Evolutionary conservation across 2,888 invertebrate genomes (phyloP).

Genomic region (Caenorhabditis sp.): DNA sequence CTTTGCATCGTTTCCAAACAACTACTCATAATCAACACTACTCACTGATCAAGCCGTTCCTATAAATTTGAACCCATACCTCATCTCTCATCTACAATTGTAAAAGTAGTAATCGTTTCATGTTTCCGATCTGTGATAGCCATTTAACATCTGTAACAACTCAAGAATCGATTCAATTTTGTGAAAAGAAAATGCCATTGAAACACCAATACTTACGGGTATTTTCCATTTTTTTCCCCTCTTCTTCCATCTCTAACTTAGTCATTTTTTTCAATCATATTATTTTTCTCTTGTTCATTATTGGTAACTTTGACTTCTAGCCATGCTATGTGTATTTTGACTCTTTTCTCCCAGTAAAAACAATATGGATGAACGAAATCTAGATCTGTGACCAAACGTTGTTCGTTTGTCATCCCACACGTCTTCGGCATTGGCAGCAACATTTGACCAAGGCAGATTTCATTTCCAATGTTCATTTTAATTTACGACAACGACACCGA

Average conservation of each 20-base stretch:
- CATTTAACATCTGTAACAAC: background rate
- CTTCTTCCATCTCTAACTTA: constrained; percentile 8
- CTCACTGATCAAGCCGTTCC: background rate
- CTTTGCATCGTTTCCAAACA: constrained; percentile 31
- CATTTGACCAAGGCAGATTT: constrained; percentile 26
- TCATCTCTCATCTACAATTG: background rate
- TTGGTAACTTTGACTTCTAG: constrained; percentile 1
- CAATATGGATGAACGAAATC: constrained; percentile 19
- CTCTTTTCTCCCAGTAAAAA: background rate
- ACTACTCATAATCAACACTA: constrained; percentile 13
- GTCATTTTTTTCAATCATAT: constrained; percentile 10
- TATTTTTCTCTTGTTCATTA: background rate
- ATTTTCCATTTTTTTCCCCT: too few species aligned
- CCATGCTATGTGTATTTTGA: background rate
- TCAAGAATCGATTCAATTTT: constrained; percentile 5
- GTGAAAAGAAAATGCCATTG: constrained; percentile 56
- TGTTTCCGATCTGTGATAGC: constrained; percentile 49
- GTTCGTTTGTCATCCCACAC: background rate
- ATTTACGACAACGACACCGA: constrained; percentile 20
- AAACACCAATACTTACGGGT: constrained; percentile 38
- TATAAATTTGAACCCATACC: background rate
- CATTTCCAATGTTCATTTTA: constrained; percentile 27
- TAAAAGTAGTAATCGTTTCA: constrained; percentile 36
- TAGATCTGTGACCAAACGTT: constrained; percentile 7
- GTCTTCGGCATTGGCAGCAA: background rate